A percentile compares a stretch with the other conserved stretches of the same genome.
These are phyloP conservation scores for Brevimyrus niger DNA, from an alignment of 2,113 vertebrate species.

Conservation along the genomic window DNA sequence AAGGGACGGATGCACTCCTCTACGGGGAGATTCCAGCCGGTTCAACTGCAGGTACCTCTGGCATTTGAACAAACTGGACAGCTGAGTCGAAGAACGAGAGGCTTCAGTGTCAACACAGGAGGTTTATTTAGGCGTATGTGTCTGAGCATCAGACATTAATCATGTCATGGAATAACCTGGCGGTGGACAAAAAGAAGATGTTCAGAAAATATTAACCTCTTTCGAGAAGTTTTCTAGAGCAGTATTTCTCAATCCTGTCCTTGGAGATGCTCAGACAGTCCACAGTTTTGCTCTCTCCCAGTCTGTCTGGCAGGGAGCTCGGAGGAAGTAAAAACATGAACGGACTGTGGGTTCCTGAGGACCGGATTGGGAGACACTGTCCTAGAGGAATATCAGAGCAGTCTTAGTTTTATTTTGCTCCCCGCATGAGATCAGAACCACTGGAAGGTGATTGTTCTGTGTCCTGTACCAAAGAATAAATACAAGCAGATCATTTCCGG, in stretches of 20 bases:
- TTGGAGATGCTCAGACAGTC: background rate
- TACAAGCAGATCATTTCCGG: background rate
- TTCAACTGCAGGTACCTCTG: constrained; percentile 67
- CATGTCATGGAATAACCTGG: background rate
- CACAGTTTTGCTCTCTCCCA: background rate
- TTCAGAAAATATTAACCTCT: background rate
- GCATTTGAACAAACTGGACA: background rate
- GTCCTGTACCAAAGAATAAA: background rate
- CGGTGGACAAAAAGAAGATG: background rate
- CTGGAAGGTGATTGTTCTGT: background rate
- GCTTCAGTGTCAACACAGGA: background rate
- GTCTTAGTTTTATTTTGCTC: background rate
- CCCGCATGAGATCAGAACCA: background rate
- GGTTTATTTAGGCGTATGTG: background rate
- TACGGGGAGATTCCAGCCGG: constrained; percentile 32
- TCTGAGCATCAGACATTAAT: background rate
- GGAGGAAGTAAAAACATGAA: background rate
- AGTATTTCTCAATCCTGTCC: background rate
- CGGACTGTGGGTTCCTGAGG: background rate
- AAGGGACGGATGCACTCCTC: constrained; percentile 41
- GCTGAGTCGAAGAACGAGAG: background rate
- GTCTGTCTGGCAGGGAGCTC: background rate
- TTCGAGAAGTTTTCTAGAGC: background rate
- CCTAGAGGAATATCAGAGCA: background rate
- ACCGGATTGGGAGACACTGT: background rate